These are phyloP conservation scores for Drosophila carrolli DNA, from an alignment of 1,140 invertebrate genomes.

Conservation along the genomic window DNA sequence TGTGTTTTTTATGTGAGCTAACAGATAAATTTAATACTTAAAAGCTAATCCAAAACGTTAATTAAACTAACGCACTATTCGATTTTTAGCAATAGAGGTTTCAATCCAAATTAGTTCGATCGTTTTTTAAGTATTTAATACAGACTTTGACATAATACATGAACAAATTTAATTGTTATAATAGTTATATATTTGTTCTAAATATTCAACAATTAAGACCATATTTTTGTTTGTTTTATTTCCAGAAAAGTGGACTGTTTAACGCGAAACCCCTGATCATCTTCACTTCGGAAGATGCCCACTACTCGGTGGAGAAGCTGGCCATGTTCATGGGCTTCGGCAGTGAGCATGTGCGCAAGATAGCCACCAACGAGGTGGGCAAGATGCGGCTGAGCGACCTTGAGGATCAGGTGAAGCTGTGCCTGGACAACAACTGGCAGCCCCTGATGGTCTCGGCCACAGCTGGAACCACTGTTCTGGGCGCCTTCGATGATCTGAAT, in stretches of 20 bases:
- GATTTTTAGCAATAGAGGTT: no score
- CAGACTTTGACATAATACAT: no score
- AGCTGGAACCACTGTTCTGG: constrained; percentile 91
- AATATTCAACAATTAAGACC: no score
- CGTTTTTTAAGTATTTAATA: no score
- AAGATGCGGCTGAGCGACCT: constrained; percentile 92
- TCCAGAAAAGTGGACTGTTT: constrained; percentile 89
- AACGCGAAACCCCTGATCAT: constrained; percentile 89
- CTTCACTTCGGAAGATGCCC: constrained; percentile 95
- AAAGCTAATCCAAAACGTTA: no score
- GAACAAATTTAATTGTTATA: no score
- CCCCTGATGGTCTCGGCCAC: constrained; percentile 97
- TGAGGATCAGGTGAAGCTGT: constrained; percentile 88
- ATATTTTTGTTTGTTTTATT: not conserved
- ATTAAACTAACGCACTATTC: no score
- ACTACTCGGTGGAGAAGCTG: constrained; percentile 97
- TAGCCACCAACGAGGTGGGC: constrained; percentile 90
- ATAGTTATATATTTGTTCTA: no score
- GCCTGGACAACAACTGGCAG: constrained; percentile 88
- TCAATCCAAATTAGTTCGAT: no score
- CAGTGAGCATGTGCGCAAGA: constrained; percentile 90
- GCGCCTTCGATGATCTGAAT: constrained; percentile 95
- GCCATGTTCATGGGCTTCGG: constrained; percentile 92
- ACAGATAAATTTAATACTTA: no score
- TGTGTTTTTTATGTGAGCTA: no score